Conservation (phyloP, 2,797 vertebrate species). For the Fistularia commersonii region DNA sequence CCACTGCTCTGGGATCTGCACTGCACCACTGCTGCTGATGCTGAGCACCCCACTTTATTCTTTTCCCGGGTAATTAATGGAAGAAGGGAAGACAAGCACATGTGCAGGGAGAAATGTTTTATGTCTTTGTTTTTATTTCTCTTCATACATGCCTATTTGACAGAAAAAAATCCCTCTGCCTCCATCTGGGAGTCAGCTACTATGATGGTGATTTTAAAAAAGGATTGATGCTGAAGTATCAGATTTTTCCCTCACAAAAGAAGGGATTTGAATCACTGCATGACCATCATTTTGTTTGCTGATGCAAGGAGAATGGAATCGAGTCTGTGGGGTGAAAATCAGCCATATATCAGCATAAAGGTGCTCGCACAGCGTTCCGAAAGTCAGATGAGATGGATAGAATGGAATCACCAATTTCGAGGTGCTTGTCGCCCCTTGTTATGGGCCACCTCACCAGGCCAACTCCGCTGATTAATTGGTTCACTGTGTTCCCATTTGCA, state of each 20-base stretch:
- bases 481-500: slow-evolving; percentile 54
- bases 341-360: slow-evolving; percentile 38
- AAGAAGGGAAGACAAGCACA: slow-evolving; percentile 19
- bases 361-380: slow-evolving; percentile 4
- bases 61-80: slow-evolving; percentile 33
- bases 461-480: slow-evolving; percentile 62
- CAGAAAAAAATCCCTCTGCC: slow-evolving; percentile 13
- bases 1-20: slow-evolving; percentile 61
- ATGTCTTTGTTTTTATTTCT: slow-evolving; percentile 22
- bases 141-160: slow-evolving; percentile 5
- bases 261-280: slow-evolving; percentile 42
- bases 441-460: slow-evolving; percentile 42
- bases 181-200: slow-evolving; percentile 27
- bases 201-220: slow-evolving; percentile 33
- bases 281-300: slow-evolving; percentile 42
- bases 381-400: slow-evolving; percentile 54
- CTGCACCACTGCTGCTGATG: slow-evolving; percentile 60
- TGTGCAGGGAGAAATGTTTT: slow-evolving; percentile 3
- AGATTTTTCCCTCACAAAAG: slow-evolving; percentile 35
- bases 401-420: slow-evolving; percentile 54
- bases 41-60: slow-evolving; percentile 49
- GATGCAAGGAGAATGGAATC: slow-evolving; percentile 30
- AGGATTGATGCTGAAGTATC: slow-evolving; percentile 39
- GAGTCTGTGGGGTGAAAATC: slow-evolving; percentile 52
- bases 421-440: slow-evolving; percentile 53